Conservation (phyloP, 2,888 invertebrate species). For the Notodonta dromedarius region DNA sequence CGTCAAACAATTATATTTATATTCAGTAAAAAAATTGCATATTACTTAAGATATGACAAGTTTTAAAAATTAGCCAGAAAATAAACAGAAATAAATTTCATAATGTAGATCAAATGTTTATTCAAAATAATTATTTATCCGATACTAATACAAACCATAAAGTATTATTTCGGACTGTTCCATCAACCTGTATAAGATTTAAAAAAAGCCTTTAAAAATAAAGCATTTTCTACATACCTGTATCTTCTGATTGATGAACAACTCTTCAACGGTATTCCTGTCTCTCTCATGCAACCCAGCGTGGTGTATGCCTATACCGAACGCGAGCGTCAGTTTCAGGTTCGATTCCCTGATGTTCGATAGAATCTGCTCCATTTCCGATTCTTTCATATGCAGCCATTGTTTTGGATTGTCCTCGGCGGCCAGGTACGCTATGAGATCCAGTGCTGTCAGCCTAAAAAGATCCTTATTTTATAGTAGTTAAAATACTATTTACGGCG, state of each 20-base stretch:
- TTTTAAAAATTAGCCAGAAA: no score
- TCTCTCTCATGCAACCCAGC: conserved; percentile 98
- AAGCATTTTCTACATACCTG: conserved; percentile 84
- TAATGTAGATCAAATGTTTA: no score
- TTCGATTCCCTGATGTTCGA: conserved; percentile 92
- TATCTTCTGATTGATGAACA: conserved; percentile 97
- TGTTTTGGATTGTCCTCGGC: conserved; percentile 97
- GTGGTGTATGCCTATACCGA: conserved; percentile 99
- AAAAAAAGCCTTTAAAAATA: no score
- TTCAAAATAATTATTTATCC: no score
- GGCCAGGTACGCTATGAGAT: conserved; percentile 95
- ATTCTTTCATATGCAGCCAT: conserved; percentile 95
- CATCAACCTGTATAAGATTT: no score
- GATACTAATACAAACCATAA: no score
- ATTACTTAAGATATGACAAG: no score
- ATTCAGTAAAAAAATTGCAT: no score
- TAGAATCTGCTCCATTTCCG: conserved; percentile 92
- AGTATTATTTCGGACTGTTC: no score
- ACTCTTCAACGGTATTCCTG: conserved; percentile 94
- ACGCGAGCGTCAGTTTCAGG: conserved; percentile 95
- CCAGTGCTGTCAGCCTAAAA: conserved; percentile 94
- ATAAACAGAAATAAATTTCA: no score
- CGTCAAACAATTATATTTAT: no score
- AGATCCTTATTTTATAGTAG: not conserved
- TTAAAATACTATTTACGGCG: not conserved